Evolutionary conservation across 2,113 vertebrate genomes (phyloP), one percentile per base, ranked within the genome.

Genomic region (Brachypteracias leptosomus): DNA sequence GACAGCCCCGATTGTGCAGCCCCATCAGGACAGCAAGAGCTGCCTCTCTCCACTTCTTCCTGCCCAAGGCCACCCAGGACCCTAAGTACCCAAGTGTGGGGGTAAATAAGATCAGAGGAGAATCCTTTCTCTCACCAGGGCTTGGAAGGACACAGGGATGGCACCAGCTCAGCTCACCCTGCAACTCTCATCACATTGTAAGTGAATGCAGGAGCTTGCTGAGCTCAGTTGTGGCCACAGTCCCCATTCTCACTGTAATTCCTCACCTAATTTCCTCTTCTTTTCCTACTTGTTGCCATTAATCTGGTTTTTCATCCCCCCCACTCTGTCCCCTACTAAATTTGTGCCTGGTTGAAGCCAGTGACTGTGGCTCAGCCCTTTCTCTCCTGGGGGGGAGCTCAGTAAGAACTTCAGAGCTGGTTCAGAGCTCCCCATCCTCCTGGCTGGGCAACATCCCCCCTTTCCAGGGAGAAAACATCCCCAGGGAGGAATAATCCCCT

Each of bases 71-170:
- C 66, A 42, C 11, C 0, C 25, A 22, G 36, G 67, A 21, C n/a
- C 5, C 3, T 29, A 24, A 28, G 47, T 2, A 11, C 12, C 5
- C 10, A 12, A 28, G 16, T 2, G 28, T 11, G 44, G 82, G 74
- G 85, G 61, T 42, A 78, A 14, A 19, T 4, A 52, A 85, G 42
- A 22, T 1, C 35, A 51, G 51, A 77, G 68, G 22, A 58, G 22
- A 46, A 16, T 1, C 1, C 38, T 13, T 47, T 40, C 38, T 20
- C 1, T 14, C 36, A 16, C 2, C 1, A n/a, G n/a, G 1, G 38
- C 24, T 16, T 11, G 49, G 58, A 29, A 55, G 73, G 76, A 40
- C 3, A 4, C 76, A 22, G 49, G 1, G 40, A 16, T 58, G 44
- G 7, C 51, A 14, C 20, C 2, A 5, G 46, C 72, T 42, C 83